Conservation (phyloP, 1,140 invertebrate species). For the Drosophila sechellia region DNA sequence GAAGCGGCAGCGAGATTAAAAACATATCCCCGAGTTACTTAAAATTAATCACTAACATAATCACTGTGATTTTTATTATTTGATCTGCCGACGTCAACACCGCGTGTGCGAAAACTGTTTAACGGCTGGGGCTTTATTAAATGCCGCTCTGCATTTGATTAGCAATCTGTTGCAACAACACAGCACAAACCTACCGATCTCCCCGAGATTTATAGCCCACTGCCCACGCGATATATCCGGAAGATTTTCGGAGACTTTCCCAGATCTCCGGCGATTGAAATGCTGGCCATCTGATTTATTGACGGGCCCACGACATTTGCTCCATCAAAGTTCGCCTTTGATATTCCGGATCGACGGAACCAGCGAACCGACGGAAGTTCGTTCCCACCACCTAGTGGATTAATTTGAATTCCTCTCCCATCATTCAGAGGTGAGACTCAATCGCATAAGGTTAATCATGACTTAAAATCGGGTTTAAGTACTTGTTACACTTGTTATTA, state of each 20-base stretch:
- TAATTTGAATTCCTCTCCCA: slow-evolving; percentile 67
- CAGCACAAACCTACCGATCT: slow-evolving; percentile 35
- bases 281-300: slow-evolving; percentile 63
- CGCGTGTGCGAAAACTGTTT: slow-evolving; percentile 65
- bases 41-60: slow-evolving; percentile 84
- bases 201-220: slow-evolving; percentile 36
- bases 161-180: slow-evolving; percentile 53
- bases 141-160: slow-evolving; percentile 38
- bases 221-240: slow-evolving; percentile 36
- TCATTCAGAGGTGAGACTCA: slow-evolving; percentile 57
- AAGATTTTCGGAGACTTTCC: slow-evolving; percentile 29
- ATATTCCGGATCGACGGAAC: slow-evolving; percentile 35
- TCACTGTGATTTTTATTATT: slow-evolving; percentile 81
- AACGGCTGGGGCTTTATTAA: slow-evolving; percentile 43
- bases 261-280: slow-evolving; percentile 40
- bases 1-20: slow-evolving; percentile 70
- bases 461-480: neutral
- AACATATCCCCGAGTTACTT: slow-evolving; percentile 82
- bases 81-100: slow-evolving; percentile 48
- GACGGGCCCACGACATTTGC: slow-evolving; percentile 43
- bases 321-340: slow-evolving; percentile 19
- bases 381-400: slow-evolving; percentile 64
- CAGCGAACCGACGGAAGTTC: slow-evolving; percentile 22
- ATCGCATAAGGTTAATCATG: neutral
- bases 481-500: too few species aligned